Evolutionary conservation across 1,140 invertebrate species (phyloP), one percentile per base, ranked within the genome.

Genomic region (Hypothenemus hampei): DNA sequence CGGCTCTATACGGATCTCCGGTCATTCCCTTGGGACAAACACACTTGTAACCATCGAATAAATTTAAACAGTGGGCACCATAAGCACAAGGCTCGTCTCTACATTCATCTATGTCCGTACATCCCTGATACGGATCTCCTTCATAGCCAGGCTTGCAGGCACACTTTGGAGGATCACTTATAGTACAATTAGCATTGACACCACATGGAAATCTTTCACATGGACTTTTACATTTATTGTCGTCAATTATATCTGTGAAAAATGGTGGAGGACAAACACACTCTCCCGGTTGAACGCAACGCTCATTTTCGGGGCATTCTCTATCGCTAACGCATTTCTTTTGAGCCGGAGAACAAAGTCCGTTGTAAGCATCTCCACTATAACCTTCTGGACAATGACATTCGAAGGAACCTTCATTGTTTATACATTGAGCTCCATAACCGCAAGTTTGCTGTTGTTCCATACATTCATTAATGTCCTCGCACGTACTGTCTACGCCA

Each of bases 131-230:
- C 0, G 91, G 86, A 72, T 92, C 86, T 15, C 89, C 89, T 68
- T 86, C 85, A 65, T 83, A 93, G 3, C 92, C 91, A 39, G 81
- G 73, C 67, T 86, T 80, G 67, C 92, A 95, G 78, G 90, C 83
- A 69, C 92, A 95, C 63, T 81, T 82, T 5, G 91, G 91, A 15
- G 89, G 89, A 75, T 93, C 89, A 48, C 83, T 89, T 4, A 91
- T 89, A 3, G 86, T 90, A 67, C 92, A 96, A 73, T 90, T 89
- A 1, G 91, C 86, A 71, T 95, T 95, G n/a, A 91, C 83, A 13
- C 93, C 91, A 66, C 93, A 97, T 1, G 85, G 82, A 69, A 87
- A 92, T 44, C 88, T 77, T 68, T 91, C 87, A 66, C 89, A 91
- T 4, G 89, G 89, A 78, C 85, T 93, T 74, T 91, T 93, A 70